Evolutionary conservation across 2,113 vertebrate species (phyloP).

Genomic region (Crotalus horridus): DNA sequence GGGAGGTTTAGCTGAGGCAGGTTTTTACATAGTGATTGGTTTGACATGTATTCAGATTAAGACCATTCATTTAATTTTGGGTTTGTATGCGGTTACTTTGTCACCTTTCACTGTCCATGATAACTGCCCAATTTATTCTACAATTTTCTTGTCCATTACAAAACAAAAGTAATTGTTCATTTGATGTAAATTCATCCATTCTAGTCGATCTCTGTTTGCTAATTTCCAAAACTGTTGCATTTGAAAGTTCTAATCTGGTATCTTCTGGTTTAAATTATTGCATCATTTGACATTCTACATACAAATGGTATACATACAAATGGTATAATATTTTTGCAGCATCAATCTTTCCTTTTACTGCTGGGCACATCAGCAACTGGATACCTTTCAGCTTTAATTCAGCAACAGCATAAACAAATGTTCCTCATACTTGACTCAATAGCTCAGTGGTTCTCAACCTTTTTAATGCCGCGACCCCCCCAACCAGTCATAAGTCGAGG

Average conservation of each 20-base stretch:
- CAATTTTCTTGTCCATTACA: not conserved
- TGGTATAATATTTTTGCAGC: not conserved
- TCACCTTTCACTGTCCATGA: not conserved
- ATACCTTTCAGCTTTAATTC: not conserved
- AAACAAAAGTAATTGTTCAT: not conserved
- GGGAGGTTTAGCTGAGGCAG: too few relatives aligned
- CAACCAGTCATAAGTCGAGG: too few relatives aligned
- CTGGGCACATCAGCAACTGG: not conserved
- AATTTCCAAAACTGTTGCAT: not conserved
- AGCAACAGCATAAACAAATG: not conserved
- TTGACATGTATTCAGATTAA: not conserved
- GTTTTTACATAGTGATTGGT: not conserved
- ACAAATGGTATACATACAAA: not conserved
- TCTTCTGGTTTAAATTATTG: not conserved
- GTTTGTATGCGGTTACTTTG: not conserved
- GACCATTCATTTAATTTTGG: not conserved
- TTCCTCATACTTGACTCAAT: not conserved
- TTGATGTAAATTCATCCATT: not conserved
- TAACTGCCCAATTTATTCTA: not conserved
- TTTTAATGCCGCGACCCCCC: too few relatives aligned
- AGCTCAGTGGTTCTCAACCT: not conserved
- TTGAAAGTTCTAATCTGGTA: not conserved
- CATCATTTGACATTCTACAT: not conserved
- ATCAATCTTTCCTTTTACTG: not conserved
- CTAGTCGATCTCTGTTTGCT: not conserved